Base-by-base conservation (phyloP, 2,113 vertebrate genomes). In the Arothron firmamentum region DNA sequence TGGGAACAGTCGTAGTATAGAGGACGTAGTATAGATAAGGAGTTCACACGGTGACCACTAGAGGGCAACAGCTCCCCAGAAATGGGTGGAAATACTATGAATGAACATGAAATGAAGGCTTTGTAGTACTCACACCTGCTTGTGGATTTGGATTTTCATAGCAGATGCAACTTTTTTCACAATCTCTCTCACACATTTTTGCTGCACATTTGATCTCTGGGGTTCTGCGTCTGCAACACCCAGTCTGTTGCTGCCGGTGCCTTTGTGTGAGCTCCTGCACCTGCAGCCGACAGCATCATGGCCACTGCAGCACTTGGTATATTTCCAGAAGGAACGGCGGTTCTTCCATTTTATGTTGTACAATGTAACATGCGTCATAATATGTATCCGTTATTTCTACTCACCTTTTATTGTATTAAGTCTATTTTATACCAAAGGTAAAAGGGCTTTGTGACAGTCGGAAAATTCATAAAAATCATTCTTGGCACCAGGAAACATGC, bases 1-100 rank as follows among this genome's bases (percentile, higher is more conserved):
- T 56, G 23, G 18, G 42, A 56, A 21, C 1, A 31, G 7, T 48
- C 20, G 23, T 14, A 14, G 52, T 6, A 15, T 2, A 52, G 51
- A 48, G 54, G 56, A 6, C 41, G 6, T 19, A n/a, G n/a, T n/a
- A 25, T 25, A 28, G 18, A 66, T 46, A 13, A 14, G 66, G 31
- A 67, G 64, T 75, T 78, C 67, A 6, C 51, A 43, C 45, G 77
- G 73, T 63, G 28, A 57, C 86, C 91, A 88, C 76, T 81, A 90
- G 89, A 87, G 87, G 90, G 89, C 85, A 77, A 77, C 66, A 84
- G 50, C 52, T 66, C 46, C 71, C 60, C 67, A 88, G 56, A 84
- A 82, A 88, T 85, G 5, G 16, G 19, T 41, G n/a, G 23, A 77
- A 80, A 63, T 49, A 58, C 55, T 53, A 53, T 74, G 72, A 85